Conservation (phyloP, 2,888 invertebrate species). For the Eurois occulta region DNA sequence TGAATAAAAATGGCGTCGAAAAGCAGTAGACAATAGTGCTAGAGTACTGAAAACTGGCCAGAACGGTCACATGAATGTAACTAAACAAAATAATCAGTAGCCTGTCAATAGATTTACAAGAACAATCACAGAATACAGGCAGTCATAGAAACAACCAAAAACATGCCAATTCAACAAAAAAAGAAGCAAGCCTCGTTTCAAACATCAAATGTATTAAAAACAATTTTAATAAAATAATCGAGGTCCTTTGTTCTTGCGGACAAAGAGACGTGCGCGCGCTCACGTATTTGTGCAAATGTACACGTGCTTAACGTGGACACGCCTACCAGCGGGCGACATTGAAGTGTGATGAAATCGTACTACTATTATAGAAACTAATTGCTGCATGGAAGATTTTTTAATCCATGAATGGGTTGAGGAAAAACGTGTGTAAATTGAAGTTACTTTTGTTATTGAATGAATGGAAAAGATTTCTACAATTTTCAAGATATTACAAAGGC, state of each 20-base stretch:
- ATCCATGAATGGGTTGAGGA: slow-evolving; percentile 52
- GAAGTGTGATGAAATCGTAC: slow-evolving; percentile 54
- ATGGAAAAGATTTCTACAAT: slow-evolving; percentile 39
- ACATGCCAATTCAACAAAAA: neutral
- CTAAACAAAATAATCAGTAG: neutral
- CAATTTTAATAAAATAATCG: slow-evolving; percentile 34
- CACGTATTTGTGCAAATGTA: slow-evolving; percentile 64
- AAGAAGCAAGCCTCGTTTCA: slow-evolving; percentile 9
- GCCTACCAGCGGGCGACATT: slow-evolving; percentile 42
- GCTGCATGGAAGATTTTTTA: slow-evolving; percentile 52
- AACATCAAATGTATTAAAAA: slow-evolving; percentile 33
- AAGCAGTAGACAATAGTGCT: too few species aligned
- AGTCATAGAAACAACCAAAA: neutral
- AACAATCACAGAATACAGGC: neutral
- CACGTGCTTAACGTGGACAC: slow-evolving; percentile 52
- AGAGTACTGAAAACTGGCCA: too few species aligned
- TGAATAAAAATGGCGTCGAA: neutral
- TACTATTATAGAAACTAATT: slow-evolving; percentile 57
- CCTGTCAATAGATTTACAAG: neutral
- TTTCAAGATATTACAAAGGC: neutral
- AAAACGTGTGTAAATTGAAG: slow-evolving; percentile 44
- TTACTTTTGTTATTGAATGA: slow-evolving; percentile 42
- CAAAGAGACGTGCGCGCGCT: slow-evolving; percentile 66
- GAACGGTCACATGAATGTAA: neutral
- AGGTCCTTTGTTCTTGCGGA: slow-evolving; percentile 62